These are phyloP conservation scores for Lagopus leucura DNA, from an alignment of 2,113 vertebrate species.

Conservation along the genomic window DNA sequence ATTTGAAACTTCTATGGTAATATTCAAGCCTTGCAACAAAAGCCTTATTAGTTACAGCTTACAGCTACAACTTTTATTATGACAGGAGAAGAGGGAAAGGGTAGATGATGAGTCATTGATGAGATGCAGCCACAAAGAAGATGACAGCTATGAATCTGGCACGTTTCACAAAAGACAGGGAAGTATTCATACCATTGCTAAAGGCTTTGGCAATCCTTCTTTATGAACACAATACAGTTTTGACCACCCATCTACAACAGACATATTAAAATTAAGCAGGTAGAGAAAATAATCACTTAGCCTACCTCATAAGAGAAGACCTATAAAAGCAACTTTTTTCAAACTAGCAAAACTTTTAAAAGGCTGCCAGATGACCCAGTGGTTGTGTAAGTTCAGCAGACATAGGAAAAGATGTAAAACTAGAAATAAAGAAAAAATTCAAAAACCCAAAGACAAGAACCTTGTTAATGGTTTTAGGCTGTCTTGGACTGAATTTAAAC, in stretches of 20 bases:
- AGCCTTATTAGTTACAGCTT: not conserved
- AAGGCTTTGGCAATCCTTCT: not conserved
- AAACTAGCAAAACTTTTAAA: not conserved
- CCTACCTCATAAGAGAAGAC: not conserved
- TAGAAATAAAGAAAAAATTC: not conserved
- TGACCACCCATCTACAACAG: not conserved
- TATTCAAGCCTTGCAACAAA: not conserved
- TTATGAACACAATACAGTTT: not conserved
- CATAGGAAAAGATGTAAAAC: not conserved
- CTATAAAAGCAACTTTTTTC: not conserved
- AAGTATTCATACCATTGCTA: slow-evolving; percentile 3
- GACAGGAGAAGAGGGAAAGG: not conserved
- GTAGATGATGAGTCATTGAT: not conserved
- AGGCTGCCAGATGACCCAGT: not conserved
- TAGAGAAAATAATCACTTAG: not conserved
- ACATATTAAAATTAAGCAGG: not conserved
- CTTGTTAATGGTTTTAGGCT: not conserved
- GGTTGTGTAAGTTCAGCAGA: not conserved
- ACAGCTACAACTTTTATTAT: not conserved
- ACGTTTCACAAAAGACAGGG: slow-evolving; percentile 9
- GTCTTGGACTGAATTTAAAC: not conserved
- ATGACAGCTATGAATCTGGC: slow-evolving; percentile 11
- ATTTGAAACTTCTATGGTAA: not conserved
- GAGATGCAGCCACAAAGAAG: slow-evolving; percentile 19
- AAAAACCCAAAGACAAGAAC: not conserved